Evolutionary conservation across 1,140 invertebrate species (phyloP).

Genomic region (Bombus difficillimus): DNA sequence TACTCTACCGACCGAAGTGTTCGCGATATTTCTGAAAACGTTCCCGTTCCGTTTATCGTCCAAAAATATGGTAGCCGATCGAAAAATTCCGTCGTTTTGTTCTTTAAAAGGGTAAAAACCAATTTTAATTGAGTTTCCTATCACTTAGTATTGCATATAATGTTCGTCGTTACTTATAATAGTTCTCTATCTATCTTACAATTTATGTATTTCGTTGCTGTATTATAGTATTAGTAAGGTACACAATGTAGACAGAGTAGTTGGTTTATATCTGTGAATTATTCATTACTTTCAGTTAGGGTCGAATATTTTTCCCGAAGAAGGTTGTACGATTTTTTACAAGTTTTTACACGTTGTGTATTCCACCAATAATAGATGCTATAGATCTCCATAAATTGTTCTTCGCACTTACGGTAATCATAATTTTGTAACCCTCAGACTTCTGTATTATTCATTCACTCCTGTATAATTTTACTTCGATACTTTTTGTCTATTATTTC

Average conservation of each 20-base stretch:
- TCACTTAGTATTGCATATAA: background rate
- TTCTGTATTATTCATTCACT: slow-evolving; percentile 9
- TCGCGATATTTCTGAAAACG: background rate
- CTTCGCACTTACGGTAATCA: background rate
- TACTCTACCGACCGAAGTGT: background rate
- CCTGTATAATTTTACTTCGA: background rate
- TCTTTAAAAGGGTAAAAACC: too few relatives aligned
- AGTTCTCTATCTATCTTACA: too few relatives aligned
- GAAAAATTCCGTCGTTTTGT: background rate
- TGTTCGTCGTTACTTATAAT: too few relatives aligned
- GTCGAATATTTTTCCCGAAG: background rate
- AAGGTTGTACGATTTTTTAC: background rate
- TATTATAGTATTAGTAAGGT: background rate
- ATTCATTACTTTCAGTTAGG: slow-evolving; percentile 8
- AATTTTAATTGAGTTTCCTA: background rate
- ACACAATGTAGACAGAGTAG: too few relatives aligned
- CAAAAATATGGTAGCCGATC: background rate
- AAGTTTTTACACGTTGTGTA: background rate
- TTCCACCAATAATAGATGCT: background rate
- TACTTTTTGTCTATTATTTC: background rate
- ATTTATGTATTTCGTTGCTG: background rate
- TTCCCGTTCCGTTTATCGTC: background rate
- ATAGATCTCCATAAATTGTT: background rate
- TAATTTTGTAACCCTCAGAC: background rate
- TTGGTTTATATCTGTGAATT: background rate